Conservation (phyloP, 2,888 invertebrate species). For the Stenichneumon culpator region DNA sequence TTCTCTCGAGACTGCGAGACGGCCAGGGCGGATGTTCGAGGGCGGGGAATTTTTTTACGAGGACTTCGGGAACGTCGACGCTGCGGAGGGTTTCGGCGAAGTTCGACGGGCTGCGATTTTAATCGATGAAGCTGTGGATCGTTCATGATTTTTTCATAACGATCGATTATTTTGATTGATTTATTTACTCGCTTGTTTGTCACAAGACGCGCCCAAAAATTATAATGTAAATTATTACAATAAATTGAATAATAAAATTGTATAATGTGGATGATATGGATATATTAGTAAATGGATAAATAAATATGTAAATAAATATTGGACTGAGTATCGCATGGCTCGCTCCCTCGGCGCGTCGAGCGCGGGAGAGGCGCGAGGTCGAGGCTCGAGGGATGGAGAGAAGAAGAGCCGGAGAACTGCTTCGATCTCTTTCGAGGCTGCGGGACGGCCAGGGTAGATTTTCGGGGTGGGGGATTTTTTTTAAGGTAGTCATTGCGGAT, state of each 20-base stretch:
- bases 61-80: background rate
- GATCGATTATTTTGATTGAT: slow-evolving; percentile 35
- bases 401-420: no score
- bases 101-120: background rate
- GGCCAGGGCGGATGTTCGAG: background rate
- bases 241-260: no score
- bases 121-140: background rate
- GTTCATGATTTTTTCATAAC: slow-evolving; percentile 11
- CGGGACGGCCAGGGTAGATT: no score
- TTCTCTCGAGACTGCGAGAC: background rate
- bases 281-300: no score
- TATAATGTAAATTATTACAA: no score
- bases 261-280: no score
- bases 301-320: no score
- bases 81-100: background rate
- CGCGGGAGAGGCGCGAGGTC: background rate
- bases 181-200: slow-evolving; percentile 2
- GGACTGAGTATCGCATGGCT: no score
- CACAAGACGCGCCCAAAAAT: background rate
- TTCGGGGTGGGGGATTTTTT: no score
- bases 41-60: background rate
- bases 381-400: background rate
- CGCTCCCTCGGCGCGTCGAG: background rate
- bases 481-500: no score
- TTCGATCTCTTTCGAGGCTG: no score